Percentiles rank a stretch among this genome's conserved stretches.
Evolutionary conservation across 1,140 invertebrate species (phyloP).

Genomic region (Heliconius eleuchia): DNA sequence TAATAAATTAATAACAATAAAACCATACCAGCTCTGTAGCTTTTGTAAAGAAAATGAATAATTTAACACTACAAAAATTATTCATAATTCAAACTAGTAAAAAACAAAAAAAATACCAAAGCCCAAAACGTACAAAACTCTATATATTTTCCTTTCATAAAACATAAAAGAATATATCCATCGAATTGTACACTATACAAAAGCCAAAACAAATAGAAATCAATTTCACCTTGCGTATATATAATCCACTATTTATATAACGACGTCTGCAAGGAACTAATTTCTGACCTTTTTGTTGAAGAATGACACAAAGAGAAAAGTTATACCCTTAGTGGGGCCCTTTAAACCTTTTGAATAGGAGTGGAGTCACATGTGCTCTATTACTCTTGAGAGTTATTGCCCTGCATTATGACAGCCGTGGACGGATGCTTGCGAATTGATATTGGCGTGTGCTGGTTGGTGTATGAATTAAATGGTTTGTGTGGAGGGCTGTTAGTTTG

Average conservation of each 20-base stretch:
- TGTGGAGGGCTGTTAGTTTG: neutral
- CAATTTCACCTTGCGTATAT: slow-evolving; percentile 9
- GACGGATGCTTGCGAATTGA: slow-evolving; percentile 30
- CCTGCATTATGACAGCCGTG: slow-evolving; percentile 54
- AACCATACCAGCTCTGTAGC: neutral
- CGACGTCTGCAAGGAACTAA: slow-evolving; percentile 49
- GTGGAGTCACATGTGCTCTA: slow-evolving; percentile 61
- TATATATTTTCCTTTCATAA: neutral
- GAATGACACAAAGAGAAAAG: slow-evolving; percentile 47
- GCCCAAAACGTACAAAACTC: neutral
- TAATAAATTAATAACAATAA: neutral
- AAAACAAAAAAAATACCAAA: neutral
- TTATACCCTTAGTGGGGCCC: slow-evolving; percentile 59
- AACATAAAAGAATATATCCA: slow-evolving; percentile 4
- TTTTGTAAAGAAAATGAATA: neutral
- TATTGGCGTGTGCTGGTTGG: slow-evolving; percentile 31
- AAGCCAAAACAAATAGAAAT: slow-evolving; percentile 11
- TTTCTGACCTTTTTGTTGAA: slow-evolving; percentile 55
- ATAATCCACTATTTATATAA: slow-evolving; percentile 22
- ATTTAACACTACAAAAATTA: neutral
- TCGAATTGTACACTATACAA: neutral
- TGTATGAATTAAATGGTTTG: slow-evolving; percentile 33
- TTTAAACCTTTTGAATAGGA: slow-evolving; percentile 51
- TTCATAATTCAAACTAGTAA: neutral
- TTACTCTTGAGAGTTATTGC: slow-evolving; percentile 65